Conservation (phyloP, 1,140 invertebrate species). For the Laodelphax striatellus region DNA sequence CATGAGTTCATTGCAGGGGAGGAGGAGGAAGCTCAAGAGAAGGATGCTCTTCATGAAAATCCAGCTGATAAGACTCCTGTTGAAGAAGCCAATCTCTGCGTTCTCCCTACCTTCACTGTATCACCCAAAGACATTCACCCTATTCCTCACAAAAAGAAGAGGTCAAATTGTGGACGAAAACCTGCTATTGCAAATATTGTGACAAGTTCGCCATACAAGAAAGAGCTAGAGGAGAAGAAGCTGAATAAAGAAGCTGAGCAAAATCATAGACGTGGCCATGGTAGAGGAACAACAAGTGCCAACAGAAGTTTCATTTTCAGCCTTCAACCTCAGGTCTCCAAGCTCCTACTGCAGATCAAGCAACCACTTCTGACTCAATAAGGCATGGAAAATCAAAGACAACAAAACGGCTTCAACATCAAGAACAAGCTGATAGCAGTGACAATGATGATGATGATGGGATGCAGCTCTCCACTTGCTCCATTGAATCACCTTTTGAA, state of each 20-base stretch:
- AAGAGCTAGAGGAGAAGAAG: too few relatives aligned
- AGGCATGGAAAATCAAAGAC: not conserved
- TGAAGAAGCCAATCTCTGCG: not conserved
- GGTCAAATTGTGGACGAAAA: too few relatives aligned
- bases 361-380: too few relatives aligned
- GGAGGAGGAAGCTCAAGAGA: slow-evolving; percentile 7
- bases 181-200: too few relatives aligned
- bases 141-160: too few relatives aligned
- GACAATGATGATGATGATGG: not conserved
- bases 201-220: too few relatives aligned
- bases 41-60: not conserved
- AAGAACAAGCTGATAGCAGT: not conserved
- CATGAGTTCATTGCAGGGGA: slow-evolving; percentile 20
- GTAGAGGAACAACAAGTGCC: too few relatives aligned
- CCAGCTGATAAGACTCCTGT: not conserved
- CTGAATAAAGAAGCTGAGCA: too few relatives aligned
- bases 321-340: not conserved
- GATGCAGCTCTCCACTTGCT: not conserved
- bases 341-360: not conserved
- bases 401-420: not conserved
- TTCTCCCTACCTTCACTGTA: not conserved
- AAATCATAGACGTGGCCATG: too few relatives aligned
- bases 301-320: too few relatives aligned
- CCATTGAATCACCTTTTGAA: not conserved
- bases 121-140: not conserved